A percentile compares a stretch with the other conserved stretches of the same genome.
Evolutionary conservation across 2,797 vertebrate species (phyloP).

Genomic region (Anisognathus igniventris): DNA sequence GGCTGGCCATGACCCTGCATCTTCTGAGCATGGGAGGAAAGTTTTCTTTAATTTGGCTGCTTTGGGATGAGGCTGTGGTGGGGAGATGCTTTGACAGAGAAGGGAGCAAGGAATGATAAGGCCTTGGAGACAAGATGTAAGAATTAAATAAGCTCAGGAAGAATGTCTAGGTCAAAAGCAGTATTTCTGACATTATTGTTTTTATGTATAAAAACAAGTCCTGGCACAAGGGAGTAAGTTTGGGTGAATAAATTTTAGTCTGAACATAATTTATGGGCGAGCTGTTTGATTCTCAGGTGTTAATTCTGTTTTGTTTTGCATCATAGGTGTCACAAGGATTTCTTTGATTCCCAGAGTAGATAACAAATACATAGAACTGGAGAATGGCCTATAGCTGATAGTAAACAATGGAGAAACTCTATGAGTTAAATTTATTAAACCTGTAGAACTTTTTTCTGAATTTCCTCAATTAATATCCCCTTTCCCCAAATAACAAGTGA

Average conservation of each 20-base stretch:
- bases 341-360: background rate
- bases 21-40: background rate
- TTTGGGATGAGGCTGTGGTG: background rate
- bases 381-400: background rate
- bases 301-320: background rate
- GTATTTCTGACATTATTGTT: background rate
- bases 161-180: background rate
- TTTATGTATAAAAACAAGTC: background rate
- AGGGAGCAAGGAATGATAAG: background rate
- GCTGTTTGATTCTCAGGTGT: background rate
- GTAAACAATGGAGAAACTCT: background rate
- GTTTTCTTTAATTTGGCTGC: background rate
- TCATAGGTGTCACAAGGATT: background rate
- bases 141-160: background rate
- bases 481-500: background rate
- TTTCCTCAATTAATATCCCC: background rate
- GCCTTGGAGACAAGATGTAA: background rate
- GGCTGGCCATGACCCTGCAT: rapidly evolving
- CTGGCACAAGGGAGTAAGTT: background rate
- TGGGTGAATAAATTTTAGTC: background rate
- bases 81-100: background rate
- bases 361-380: background rate
- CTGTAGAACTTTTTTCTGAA: background rate
- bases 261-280: background rate
- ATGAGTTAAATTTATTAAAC: background rate